These are phyloP conservation scores for Pseudorasbora parva DNA, from an alignment of 2,113 vertebrate genomes.

Conservation along the genomic window DNA sequence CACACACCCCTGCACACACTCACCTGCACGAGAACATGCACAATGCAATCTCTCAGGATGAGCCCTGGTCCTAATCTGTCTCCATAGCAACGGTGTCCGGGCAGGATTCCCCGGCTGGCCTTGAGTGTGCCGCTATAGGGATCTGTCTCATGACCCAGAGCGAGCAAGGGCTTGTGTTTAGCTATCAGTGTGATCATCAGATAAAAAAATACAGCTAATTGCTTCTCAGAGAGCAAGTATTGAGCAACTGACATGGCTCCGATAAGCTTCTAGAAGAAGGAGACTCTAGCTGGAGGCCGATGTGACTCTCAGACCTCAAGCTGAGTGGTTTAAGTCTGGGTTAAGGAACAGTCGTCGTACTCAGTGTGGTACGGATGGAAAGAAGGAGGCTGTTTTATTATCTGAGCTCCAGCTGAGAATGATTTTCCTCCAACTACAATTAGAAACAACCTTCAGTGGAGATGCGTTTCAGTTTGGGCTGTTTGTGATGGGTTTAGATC, in stretches of 20 bases:
- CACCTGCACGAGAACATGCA: constrained; percentile 45
- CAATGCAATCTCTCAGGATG: constrained; percentile 53
- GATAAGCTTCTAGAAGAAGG: constrained; percentile 31
- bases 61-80: constrained; percentile 53
- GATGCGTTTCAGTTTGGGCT: background rate
- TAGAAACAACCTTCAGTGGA: background rate
- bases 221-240: constrained; percentile 68
- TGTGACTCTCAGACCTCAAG: background rate
- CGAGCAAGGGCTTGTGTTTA: constrained; percentile 49
- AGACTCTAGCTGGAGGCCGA: background rate
- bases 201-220: constrained; percentile 74
- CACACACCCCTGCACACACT: background rate
- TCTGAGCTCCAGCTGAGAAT: background rate
- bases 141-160: constrained; percentile 16
- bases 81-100: constrained; percentile 54
- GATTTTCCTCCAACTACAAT: constrained; percentile 13
- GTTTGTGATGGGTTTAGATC: background rate
- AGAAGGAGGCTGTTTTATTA: constrained; percentile 23
- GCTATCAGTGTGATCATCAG: constrained; percentile 67
- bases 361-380: background rate
- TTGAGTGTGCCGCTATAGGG: background rate
- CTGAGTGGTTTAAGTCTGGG: constrained; percentile 29
- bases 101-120: constrained; percentile 14
- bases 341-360: background rate
- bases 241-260: constrained; percentile 61